Percentiles rank a stretch among this genome's conserved stretches.
Evolutionary conservation across 2,797 vertebrate species (phyloP).

Genomic region (Lophotriccus pileatus): DNA sequence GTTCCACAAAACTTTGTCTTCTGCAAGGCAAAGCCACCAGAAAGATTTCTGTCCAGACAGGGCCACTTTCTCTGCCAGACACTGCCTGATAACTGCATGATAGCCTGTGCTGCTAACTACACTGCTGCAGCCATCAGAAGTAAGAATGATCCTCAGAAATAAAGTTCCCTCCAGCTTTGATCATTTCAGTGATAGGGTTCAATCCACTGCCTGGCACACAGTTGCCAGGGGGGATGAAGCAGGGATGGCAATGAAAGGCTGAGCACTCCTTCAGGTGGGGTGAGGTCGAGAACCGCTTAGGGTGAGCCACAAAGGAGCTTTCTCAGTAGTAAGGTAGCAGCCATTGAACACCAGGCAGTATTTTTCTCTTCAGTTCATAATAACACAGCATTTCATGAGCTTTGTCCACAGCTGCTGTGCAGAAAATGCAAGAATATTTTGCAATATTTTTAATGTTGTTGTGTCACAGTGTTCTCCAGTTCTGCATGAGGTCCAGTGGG

Average conservation of each 20-base stretch:
- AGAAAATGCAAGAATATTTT: not conserved
- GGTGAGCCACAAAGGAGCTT: not conserved
- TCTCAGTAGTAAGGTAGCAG: not conserved
- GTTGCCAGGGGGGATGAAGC: not conserved
- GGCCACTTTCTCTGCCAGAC: not conserved
- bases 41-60: not conserved
- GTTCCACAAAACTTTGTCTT: not conserved
- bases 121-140: not conserved
- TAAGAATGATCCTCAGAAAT: not conserved
- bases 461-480: not conserved
- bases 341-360: not conserved
- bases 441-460: not conserved
- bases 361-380: not conserved
- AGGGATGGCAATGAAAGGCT: not conserved
- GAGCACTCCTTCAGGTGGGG: not conserved
- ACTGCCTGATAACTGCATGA: not conserved
- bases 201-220: rapidly evolving
- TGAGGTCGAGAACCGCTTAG: not conserved
- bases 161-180: not conserved
- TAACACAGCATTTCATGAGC: not conserved
- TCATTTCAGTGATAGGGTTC: not conserved
- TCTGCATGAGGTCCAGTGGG: not conserved
- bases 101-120: not conserved
- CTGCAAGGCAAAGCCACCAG: not conserved
- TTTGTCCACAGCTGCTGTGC: not conserved